Conservation (phyloP, 2,797 vertebrate species). For the Phaenicophaeus curvirostris region DNA sequence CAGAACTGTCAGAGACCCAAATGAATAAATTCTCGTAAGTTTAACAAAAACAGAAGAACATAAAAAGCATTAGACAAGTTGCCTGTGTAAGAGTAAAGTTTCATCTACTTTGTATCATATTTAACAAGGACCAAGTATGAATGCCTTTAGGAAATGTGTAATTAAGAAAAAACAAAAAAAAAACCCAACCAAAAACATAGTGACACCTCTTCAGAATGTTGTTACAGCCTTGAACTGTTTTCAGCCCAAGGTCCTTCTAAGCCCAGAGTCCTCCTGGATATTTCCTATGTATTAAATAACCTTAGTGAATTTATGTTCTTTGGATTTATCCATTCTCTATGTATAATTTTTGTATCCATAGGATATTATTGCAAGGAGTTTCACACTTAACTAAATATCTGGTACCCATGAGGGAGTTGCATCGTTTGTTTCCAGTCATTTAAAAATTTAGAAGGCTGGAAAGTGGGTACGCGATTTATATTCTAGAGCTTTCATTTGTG, state of each 20-base stretch:
- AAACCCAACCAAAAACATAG: neutral
- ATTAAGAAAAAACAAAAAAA: neutral
- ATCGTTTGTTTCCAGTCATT: neutral
- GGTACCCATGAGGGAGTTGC: neutral
- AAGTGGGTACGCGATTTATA: neutral
- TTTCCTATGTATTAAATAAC: neutral
- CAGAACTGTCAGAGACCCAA: neutral
- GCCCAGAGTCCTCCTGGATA: neutral
- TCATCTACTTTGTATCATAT: neutral
- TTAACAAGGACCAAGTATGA: neutral
- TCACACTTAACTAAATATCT: neutral
- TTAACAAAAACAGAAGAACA: neutral
- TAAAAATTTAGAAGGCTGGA: neutral
- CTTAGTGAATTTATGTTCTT: neutral
- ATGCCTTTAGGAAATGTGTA: neutral
- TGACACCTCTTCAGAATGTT: neutral
- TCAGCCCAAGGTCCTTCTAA: neutral
- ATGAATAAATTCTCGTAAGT: neutral
- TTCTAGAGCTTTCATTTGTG: neutral
- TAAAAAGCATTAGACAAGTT: neutral
- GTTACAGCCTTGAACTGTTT: neutral
- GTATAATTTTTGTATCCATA: neutral
- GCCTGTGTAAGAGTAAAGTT: neutral
- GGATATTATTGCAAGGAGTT: neutral
- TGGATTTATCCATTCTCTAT: neutral